Conservation (phyloP, 2,888 invertebrate species). For the Callimorpha dominula region DNA sequence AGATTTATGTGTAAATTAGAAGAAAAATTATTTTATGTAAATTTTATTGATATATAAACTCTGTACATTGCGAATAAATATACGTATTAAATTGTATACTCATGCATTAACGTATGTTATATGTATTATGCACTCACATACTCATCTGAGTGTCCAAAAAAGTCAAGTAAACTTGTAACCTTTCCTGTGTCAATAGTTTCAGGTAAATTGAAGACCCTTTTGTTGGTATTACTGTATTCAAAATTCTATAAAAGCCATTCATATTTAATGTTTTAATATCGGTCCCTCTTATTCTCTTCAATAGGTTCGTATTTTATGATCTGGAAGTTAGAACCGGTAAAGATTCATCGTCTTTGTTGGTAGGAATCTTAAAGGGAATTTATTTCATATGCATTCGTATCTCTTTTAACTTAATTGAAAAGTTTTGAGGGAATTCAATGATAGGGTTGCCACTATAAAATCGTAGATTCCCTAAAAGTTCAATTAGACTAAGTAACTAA, state of each 20-base stretch:
- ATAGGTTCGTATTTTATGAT: background rate
- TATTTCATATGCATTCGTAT: background rate
- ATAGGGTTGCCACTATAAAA: background rate
- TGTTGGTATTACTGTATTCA: background rate
- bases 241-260: slow-evolving; percentile 20
- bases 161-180: background rate
- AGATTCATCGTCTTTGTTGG: background rate
- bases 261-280: slow-evolving; percentile 32
- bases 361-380: background rate
- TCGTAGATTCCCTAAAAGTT: background rate
- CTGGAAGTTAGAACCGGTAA: background rate
- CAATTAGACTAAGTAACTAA: background rate
- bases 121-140: no score
- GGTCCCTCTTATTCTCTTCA: background rate
- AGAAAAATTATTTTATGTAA: background rate
- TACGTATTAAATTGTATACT: background rate
- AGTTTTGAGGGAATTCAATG: background rate
- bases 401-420: background rate
- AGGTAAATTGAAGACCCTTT: background rate
- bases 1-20: background rate
- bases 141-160: background rate
- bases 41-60: background rate
- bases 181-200: slow-evolving; percentile 1
- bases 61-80: background rate
- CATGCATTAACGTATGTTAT: no score